Base-by-base conservation (phyloP, 2,797 vertebrate species). In the Phalanger gymnotis region DNA sequence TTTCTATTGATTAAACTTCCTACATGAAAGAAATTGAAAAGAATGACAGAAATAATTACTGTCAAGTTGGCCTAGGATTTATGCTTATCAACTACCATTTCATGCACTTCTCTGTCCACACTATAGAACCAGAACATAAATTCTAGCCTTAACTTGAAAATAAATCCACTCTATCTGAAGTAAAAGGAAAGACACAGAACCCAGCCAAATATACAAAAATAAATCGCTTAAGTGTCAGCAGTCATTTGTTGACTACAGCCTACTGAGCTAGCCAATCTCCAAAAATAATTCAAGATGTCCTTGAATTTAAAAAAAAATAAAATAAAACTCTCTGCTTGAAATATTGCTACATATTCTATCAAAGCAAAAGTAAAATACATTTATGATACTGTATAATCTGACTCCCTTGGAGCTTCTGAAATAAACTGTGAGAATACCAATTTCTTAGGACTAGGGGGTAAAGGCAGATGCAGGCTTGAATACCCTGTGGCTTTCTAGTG, bases 261-360 rank as follows among this genome's bases (percentile, higher is more conserved):
- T 98, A 96, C 94, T 94, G 81, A 97, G 96, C 96, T 96, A 93
- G 96, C 61, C 94, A 95, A 91, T 95, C 94, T 98, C 95, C 91
- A 97, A 97, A 98, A 98, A 98, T 98, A 98, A 98, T 98, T 97
- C 31, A 95, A 47, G 0, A 96, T 97, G 96, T 95, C 98, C 97
- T 98, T 98, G 97, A 98, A 98, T 97, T 0, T 19, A 95, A 96
- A 96, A 61, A 61, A 66, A 81, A 66, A 61, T 31, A 31, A 61
- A 61, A 61, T 61, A 66, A 73, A 81, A 81, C n/a, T 94, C 5
- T 54, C 9, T 95, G n/a, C 66, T 94, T 98, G 95, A 98, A 98
- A 95, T 95, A 95, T 54, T 97, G 27, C 90, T 92, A 98, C 95
- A 58, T 58, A 96, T 34, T 93, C 56, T 66, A 54, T 81, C 89